Percentiles rank a stretch among this genome's conserved stretches.
phyloP scores from a whole-genome alignment of 2,113 vertebrate species.

The Syngnathus scovelli region DNA sequence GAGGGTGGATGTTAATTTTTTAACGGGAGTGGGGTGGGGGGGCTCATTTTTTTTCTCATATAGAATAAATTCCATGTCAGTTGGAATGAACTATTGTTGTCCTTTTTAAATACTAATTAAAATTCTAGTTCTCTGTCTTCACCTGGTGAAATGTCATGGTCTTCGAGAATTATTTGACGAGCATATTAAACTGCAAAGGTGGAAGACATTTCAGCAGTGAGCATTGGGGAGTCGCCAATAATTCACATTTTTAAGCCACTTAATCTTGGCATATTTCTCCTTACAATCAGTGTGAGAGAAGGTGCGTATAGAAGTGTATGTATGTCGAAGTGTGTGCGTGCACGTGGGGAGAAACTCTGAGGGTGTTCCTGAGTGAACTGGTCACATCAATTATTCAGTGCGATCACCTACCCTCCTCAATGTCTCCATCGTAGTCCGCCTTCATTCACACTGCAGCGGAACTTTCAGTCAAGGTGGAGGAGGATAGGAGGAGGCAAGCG shows the following conservation, averaged over 20 bases:
- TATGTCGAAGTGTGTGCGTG: background rate
- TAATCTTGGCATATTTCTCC: background rate
- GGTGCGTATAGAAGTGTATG: background rate
- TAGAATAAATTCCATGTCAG: too few species aligned
- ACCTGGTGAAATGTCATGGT: background rate
- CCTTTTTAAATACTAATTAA: too few species aligned
- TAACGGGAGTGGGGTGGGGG: too few species aligned
- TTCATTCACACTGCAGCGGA: slow-evolving; percentile 37
- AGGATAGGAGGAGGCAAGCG: background rate
- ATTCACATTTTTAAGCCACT: background rate
- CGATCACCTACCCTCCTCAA: slow-evolving; percentile 54
- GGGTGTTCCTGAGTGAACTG: slow-evolving; percentile 49
- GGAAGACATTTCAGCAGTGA: background rate
- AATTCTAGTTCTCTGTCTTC: slow-evolving; percentile 27
- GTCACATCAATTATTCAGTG: slow-evolving; percentile 64
- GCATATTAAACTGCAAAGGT: background rate
- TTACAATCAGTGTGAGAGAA: background rate
- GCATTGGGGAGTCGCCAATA: background rate
- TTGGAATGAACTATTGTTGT: too few species aligned
- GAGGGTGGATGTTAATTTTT: background rate
- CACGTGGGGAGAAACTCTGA: slow-evolving; percentile 40
- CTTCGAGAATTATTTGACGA: background rate
- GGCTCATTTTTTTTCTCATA: too few species aligned
- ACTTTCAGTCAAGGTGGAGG: slow-evolving; percentile 26
- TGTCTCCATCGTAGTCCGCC: slow-evolving; percentile 34